Evolutionary conservation across 2,888 invertebrate species (phyloP), one percentile per base, ranked within the genome.

Genomic region (Plemyria rubiginata): DNA sequence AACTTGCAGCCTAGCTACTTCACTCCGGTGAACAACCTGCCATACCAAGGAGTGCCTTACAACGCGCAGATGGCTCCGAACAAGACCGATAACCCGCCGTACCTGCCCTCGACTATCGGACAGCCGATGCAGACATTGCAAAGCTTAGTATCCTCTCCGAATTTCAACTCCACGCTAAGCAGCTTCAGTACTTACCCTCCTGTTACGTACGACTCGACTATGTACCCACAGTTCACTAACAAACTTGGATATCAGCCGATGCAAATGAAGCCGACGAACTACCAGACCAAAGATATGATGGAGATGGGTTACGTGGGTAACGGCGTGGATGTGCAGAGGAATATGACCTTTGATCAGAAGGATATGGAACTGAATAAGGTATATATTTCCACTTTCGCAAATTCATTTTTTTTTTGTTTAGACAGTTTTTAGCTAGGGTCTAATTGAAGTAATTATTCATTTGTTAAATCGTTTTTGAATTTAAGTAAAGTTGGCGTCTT

Each of bases 181-280:
- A 88, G 72, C 59, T 89, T 84, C 68, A 83, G 79, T 12, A 74
- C 79, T 0, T 90, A 85, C 68, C 76, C 86, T 0, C 48, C 84
- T 0, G 85, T 86, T 0, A 79, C 82, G 6, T 92, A 90, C 67
- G 92, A 92, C 66, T 81, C 91, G 0, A 75, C 86, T 0, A 89
- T 91, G 91, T 92, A 91, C 72, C 90, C 91, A 0, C 90, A 90
- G 71, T 92, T 91, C 65, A 85, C 76, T 60, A 88, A 86, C 65
- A 56, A 63, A 54, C 51, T 85, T 1, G 74, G 76, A 0, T 90
- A 85, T 70, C 86, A 82, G 60, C 86, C 85, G 1, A 40, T 84
- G 63, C 83, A 78, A 54, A 74, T 84, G 80, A 87, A 88, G 60
- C 80, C 80, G 0, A 70, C 69, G n/a, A 56, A 63, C n/a, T 84